These are phyloP conservation scores for Elanus axillaris DNA, from an alignment of 2,113 vertebrate species.

Conservation along the genomic window DNA sequence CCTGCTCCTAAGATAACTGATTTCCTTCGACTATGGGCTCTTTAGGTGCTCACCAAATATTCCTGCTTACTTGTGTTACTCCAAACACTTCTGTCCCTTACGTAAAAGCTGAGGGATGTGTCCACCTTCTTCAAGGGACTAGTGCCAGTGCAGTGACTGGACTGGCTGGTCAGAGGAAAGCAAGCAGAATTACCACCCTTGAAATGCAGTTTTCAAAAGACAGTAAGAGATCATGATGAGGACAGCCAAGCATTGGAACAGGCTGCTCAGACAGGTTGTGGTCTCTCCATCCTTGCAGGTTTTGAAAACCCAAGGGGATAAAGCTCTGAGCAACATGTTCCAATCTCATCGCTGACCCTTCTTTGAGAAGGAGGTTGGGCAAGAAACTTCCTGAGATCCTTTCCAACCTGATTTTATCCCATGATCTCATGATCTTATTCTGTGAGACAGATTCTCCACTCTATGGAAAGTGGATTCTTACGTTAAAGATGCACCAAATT, in stretches of 20 bases:
- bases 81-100: neutral
- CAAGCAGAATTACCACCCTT: neutral
- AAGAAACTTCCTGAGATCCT: neutral
- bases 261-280: neutral
- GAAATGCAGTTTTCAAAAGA: neutral
- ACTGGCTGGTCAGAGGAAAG: neutral
- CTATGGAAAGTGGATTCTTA: neutral
- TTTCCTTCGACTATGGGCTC: neutral
- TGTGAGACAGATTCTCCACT: neutral
- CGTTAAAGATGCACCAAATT: neutral
- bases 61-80: neutral
- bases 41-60: neutral
- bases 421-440: neutral
- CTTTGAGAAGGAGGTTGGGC: neutral
- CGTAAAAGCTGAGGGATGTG: neutral
- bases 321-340: neutral
- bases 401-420: neutral
- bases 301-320: neutral
- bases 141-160: neutral
- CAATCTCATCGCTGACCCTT: neutral
- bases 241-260: neutral
- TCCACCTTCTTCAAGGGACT: neutral
- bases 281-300: neutral
- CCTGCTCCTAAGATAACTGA: neutral
- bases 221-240: accelerated